Conservation (phyloP, 2,797 vertebrate genomes). For the Chanos chanos region DNA sequence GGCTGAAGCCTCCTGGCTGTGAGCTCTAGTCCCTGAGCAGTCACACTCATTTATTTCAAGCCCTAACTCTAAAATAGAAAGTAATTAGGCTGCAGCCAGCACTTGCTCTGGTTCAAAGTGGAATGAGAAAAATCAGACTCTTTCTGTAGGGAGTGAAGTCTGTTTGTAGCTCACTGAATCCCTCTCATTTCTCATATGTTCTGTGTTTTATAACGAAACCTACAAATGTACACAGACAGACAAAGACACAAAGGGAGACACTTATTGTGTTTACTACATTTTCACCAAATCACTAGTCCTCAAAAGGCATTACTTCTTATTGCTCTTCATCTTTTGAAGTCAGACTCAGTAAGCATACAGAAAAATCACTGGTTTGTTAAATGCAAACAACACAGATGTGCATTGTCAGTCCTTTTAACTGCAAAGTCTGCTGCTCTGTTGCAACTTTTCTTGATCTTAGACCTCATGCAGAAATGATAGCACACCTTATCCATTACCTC, state of each 20-base stretch:
- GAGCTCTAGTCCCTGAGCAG: constrained; percentile 31
- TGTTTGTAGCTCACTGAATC: constrained; percentile 39
- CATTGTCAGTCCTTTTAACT: too few relatives aligned
- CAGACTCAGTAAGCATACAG: background rate
- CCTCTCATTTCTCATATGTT: constrained; percentile 39
- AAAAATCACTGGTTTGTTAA: too few relatives aligned
- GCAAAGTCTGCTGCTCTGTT: too few relatives aligned
- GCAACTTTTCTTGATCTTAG: too few relatives aligned
- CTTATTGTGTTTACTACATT: too few relatives aligned
- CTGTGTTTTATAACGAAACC: constrained; percentile 52
- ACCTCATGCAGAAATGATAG: too few relatives aligned
- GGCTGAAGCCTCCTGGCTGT: constrained; percentile 35
- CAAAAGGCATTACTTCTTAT: too few relatives aligned
- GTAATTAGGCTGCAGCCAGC: constrained; percentile 65
- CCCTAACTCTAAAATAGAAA: constrained; percentile 69
- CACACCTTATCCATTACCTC: too few relatives aligned
- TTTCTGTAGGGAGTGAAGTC: constrained; percentile 55
- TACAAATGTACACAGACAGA: too few relatives aligned
- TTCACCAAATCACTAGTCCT: too few relatives aligned
- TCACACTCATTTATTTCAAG: constrained; percentile 38
- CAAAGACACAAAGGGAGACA: too few relatives aligned
- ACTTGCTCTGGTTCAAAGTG: constrained; percentile 65
- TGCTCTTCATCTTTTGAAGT: background rate
- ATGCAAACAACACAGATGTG: too few relatives aligned
- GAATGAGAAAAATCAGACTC: constrained; percentile 54